A percentile compares a stretch with the other conserved stretches of the same genome.
phyloP scores from a whole-genome alignment of 1,140 invertebrate genomes.

The Drosophila bocqueti region DNA sequence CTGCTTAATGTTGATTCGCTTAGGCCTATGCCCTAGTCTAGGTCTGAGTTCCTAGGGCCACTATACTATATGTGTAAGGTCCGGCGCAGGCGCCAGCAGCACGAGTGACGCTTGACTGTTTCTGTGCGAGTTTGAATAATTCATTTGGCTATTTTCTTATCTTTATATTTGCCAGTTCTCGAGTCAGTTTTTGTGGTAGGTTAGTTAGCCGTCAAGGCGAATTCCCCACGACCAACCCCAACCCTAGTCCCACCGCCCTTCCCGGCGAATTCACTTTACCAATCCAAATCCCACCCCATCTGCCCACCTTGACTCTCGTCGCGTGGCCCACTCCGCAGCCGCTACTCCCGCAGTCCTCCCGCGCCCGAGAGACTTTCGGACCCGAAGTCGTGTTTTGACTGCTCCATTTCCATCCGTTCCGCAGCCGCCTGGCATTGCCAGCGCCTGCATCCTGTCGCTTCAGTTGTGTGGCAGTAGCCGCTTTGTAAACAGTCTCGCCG shows the following conservation, averaged over 20 bases:
- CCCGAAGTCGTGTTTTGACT: conserved; percentile 55
- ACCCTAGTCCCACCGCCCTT: not conserved
- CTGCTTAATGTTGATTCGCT: conserved; percentile 77
- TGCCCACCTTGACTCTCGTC: conserved; percentile 18
- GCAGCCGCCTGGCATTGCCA: conserved; percentile 40
- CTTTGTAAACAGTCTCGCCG: conserved; percentile 74
- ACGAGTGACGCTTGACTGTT: conserved; percentile 18
- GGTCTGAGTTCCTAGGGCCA: conserved; percentile 29
- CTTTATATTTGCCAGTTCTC: conserved; percentile 33
- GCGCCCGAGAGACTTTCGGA: conserved; percentile 40
- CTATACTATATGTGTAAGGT: conserved; percentile 31
- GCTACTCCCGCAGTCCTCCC: not conserved
- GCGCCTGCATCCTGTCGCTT: conserved; percentile 66
- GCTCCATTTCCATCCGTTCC: conserved; percentile 68
- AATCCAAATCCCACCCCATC: conserved; percentile 9
- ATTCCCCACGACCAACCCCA: conserved; percentile 34
- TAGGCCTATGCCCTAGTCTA: conserved; percentile 67
- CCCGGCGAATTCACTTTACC: conserved; percentile 41
- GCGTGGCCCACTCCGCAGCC: conserved; percentile 17
- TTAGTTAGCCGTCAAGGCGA: conserved; percentile 56
- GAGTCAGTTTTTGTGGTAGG: conserved; percentile 69
- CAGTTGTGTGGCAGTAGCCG: conserved; percentile 81
- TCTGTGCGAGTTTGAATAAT: conserved; percentile 47
- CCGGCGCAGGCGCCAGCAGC: conserved; percentile 65
- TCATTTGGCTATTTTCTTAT: conserved; percentile 47